Conservation (phyloP, 2,888 invertebrate genomes). For the Nipponacmea schrenckii region DNA sequence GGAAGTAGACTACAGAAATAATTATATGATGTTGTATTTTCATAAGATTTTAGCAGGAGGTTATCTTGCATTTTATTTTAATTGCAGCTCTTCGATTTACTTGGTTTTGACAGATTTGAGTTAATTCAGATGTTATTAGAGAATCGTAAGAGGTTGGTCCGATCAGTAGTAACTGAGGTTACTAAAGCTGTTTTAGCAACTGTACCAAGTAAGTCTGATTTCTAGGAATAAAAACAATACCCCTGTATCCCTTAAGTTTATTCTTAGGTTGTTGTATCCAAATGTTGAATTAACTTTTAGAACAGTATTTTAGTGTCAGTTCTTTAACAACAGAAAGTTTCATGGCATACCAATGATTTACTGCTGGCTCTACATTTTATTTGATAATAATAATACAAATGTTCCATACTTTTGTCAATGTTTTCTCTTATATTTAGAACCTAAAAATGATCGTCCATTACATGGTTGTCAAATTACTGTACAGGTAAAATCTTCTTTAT, state of each 20-base stretch:
- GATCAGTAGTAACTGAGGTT: constrained; percentile 41
- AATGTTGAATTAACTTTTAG: constrained; percentile 2
- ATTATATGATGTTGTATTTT: no score
- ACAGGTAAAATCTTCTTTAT: constrained; percentile 52
- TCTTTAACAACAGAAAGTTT: no score
- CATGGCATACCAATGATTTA: no score
- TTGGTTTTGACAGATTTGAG: constrained; percentile 87
- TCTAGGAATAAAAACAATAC: background rate
- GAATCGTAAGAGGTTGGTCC: constrained; percentile 72
- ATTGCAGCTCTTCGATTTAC: constrained; percentile 80
- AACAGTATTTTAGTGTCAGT: no score
- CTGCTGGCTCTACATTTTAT: no score
- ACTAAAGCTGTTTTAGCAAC: constrained; percentile 29
- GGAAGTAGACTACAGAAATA: no score
- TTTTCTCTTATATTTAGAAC: constrained; percentile 22
- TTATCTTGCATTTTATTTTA: constrained; percentile 11
- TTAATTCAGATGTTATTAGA: constrained; percentile 77
- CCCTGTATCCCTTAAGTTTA: background rate
- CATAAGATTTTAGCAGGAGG: no score
- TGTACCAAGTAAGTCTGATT: constrained; percentile 26
- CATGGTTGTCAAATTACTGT: constrained; percentile 83
- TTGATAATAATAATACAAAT: no score
- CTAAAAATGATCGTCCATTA: constrained; percentile 70
- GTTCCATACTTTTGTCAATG: no score
- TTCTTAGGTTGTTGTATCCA: background rate